Conservation (phyloP, 2,113 vertebrate genomes). For the Labrus mixtus region DNA sequence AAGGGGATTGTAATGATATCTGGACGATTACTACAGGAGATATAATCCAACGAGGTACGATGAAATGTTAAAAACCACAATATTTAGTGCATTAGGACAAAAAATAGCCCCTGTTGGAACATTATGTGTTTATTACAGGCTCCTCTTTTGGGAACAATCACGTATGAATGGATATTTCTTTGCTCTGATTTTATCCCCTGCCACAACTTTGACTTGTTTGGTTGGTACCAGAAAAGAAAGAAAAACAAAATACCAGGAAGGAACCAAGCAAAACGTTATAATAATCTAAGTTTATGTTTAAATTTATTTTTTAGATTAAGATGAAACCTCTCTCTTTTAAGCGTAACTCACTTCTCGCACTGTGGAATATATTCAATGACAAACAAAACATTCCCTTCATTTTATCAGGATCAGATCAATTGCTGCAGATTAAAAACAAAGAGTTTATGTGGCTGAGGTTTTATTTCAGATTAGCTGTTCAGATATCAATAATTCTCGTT, state of each 20-base stretch:
- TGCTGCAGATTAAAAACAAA: conserved; percentile 43
- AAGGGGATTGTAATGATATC: conserved; percentile 2
- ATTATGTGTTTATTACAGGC: conserved; percentile 30
- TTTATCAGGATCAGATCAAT: conserved; percentile 24
- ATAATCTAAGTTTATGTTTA: not conserved
- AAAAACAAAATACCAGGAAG: not conserved
- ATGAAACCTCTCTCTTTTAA: not conserved
- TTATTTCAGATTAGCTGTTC: conserved; percentile 64
- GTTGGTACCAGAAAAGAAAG: conserved; percentile 6
- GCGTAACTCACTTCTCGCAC: not conserved
- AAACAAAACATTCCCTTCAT: conserved; percentile 16
- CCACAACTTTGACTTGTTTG: conserved; percentile 27
- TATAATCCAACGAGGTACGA: conserved; percentile 36
- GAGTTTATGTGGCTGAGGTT: conserved; percentile 39
- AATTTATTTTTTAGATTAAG: not conserved
- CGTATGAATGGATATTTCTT: conserved; percentile 23
- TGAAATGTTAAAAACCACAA: conserved; percentile 38
- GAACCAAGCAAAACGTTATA: not conserved
- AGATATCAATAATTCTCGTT: conserved; percentile 61
- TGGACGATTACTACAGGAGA: conserved; percentile 19
- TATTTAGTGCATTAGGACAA: conserved; percentile 42
- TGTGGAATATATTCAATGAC: not conserved
- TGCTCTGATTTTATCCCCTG: conserved; percentile 7
- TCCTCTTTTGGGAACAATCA: conserved; percentile 45
- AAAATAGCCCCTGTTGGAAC: conserved; percentile 34